Evolutionary conservation across 2,888 invertebrate species (phyloP), one percentile per base, ranked within the genome.

Genomic region (Tetheella fluctuosa): DNA sequence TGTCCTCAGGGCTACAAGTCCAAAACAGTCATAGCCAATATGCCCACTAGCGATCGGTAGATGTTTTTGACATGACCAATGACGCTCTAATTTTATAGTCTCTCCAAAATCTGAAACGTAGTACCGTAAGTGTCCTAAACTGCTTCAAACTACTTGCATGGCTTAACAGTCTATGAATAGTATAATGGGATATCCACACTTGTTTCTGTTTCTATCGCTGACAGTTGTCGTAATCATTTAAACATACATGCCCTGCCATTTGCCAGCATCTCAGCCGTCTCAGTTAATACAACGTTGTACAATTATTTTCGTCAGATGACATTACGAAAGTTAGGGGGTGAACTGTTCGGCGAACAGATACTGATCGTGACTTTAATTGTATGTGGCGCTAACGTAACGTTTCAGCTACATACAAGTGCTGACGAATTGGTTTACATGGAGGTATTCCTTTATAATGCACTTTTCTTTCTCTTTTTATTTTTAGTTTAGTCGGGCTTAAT

Each of bases 381-480:
- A 91, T 83, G 87, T 88, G 93, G 91, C 91, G 90, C 89, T 92
- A 90, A 90, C 86, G 87, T 83, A 85, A 89, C 85, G 85, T 86
- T 86, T 86, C 82, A 81, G 84, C 82, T 84, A 84, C 82, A 84
- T 84, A 84, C 82, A 84, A 83, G 80, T 85, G 81, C 66, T 66
- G 39, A 54, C 61, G 52, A 61, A 53, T 58, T 25, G 77, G 86
- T 20, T 86, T 82, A 89, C 83, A 90, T 88, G 82, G 12, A 28
- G 62, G 58, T 13, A 8, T 52, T 56, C 54, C 42, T n/a, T n/a
- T n/a, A n/a, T n/a, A n/a, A n/a, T n/a, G n/a, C n/a, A n/a, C n/a
- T n/a, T n/a, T n/a, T n/a, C n/a, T n/a, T n/a, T n/a, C 62, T 55
- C 62, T 52, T 59, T 23, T 25, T 57, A 25, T 56, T 56, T 25